Conservation (phyloP, 2,113 vertebrate genomes). For the Pardalotus punctatus region DNA sequence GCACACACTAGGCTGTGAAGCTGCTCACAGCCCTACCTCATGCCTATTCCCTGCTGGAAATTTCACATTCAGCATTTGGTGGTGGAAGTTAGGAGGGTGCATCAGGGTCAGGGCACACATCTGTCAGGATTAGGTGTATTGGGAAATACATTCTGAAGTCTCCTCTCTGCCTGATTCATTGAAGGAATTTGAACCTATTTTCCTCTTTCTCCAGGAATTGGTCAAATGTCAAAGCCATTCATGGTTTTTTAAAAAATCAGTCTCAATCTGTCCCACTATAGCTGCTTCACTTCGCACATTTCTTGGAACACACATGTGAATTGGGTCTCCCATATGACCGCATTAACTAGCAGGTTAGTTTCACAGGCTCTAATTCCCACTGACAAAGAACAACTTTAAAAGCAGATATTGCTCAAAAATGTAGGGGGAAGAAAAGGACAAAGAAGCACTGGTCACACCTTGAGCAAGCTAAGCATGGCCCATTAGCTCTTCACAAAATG, state of each 20-base stretch:
- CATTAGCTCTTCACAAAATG: not conserved
- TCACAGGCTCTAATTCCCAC: not conserved
- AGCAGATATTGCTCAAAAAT: not conserved
- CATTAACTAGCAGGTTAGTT: not conserved
- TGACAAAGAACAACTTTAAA: not conserved
- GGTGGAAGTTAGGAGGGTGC: not conserved
- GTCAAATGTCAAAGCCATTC: slow-evolving; percentile 15
- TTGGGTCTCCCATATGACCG: not conserved
- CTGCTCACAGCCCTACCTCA: not conserved
- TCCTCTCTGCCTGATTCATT: not conserved
- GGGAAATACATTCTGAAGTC: not conserved
- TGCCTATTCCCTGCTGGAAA: not conserved
- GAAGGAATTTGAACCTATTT: not conserved
- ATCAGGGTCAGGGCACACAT: slow-evolving; percentile 1
- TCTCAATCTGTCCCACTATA: not conserved
- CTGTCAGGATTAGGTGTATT: not conserved
- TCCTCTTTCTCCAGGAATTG: not conserved
- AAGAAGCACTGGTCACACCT: not conserved
- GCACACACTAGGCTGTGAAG: not conserved
- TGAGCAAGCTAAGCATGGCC: not conserved
- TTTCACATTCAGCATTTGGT: not conserved
- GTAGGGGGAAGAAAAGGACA: not conserved
- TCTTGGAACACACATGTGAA: not conserved
- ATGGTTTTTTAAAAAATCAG: not conserved
- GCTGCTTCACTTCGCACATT: not conserved